Base-by-base conservation (phyloP, 1,140 invertebrate genomes). In the Aphelenchoides avenae region DNA sequence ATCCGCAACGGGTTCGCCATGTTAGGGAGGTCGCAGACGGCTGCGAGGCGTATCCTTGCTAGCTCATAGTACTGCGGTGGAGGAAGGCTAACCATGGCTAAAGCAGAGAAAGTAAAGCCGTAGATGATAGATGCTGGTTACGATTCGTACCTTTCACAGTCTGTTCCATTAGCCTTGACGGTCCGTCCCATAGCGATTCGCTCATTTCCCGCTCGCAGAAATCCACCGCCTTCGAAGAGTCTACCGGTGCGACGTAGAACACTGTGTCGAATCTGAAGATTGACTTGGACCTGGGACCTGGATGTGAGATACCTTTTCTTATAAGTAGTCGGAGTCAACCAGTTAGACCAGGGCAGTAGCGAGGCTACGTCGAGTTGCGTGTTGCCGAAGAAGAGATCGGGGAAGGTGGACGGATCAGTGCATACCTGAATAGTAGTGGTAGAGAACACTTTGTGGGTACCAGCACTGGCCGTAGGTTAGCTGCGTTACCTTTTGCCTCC, bases 331-430 rank as follows among this genome's bases (percentile, higher is more conserved):
- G 61, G 61, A 18, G 61, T 64, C 13, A 64, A 39, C 61, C 61
- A 64, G 52, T 64, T 64, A 18, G 61, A 62, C 61, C 61, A 64
- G 13, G 61, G 61, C 33, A 66, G 54, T 29, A 66, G 46, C 1
- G 44, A 60, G 24, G 46, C 29, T 13, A 66, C 29, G 41, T 49
- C 62, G 43, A 66, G 48, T 58, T 50, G 55, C 13, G 39, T 42
- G n/a, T 47, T 31, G 20, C 39, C 37, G 11, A 24, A 36, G 29
- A 59, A 64, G 7, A 64, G 26, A 36, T 66, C 31, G 1, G 30
- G 15, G 15, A 64, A 64, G 22, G 43, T 29, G 24, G 20, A 29
- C 29, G 62, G 52, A 24, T 66, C 42, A 1, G 13, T 5, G n/a
- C 36, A 34, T n/a, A 64, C 41, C 61, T 64, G 9, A 29, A 30